Evolutionary conservation across 2,888 invertebrate species (phyloP).

Genomic region (Tinea trinotella): DNA sequence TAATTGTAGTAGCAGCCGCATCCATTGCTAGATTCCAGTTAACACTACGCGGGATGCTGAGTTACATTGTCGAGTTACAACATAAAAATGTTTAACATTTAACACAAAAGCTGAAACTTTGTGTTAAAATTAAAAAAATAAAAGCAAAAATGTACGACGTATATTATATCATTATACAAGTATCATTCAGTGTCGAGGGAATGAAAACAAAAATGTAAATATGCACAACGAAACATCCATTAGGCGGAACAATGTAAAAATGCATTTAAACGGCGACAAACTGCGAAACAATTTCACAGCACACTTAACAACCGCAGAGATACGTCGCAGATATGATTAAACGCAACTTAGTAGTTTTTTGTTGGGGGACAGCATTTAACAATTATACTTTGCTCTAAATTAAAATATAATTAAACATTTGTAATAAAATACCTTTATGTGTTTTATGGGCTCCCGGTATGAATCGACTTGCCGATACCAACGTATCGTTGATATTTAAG

Average conservation of each 20-base stretch:
- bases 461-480: too few species aligned
- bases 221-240: constrained; percentile 19
- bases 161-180: not conserved
- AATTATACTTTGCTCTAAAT: not conserved
- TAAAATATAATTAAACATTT: not conserved
- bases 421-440: not conserved
- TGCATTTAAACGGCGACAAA: constrained; percentile 39
- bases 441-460: too few species aligned
- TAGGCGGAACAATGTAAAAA: constrained; percentile 33
- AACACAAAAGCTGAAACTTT: too few species aligned
- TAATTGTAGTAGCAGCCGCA: too few species aligned
- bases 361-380: not conserved
- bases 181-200: constrained; percentile 3
- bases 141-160: not conserved
- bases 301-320: constrained; percentile 14
- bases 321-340: constrained; percentile 13
- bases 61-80: too few species aligned
- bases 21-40: too few species aligned
- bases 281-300: constrained; percentile 42
- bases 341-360: constrained; percentile 8
- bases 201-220: constrained; percentile 7
- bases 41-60: too few species aligned
- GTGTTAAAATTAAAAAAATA: not conserved
- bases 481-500: too few species aligned
- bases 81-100: too few species aligned